Conservation (phyloP, 2,888 invertebrate genomes). For the Ennomos quercinarius region DNA sequence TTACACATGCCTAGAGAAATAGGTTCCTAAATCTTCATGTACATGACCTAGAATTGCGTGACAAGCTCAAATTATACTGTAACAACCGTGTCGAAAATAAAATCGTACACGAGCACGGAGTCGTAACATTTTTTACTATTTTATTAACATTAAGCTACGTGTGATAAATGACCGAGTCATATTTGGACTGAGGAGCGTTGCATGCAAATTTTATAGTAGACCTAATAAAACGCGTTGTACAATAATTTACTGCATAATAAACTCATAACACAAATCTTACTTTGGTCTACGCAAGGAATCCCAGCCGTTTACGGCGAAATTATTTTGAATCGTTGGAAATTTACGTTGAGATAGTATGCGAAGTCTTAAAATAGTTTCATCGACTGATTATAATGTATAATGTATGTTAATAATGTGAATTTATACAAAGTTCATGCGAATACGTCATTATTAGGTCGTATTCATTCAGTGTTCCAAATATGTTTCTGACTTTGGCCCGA, state of each 20-base stretch:
- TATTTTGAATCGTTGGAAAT: constrained; percentile 44
- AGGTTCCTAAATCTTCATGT: constrained; percentile 1
- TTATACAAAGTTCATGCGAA: constrained; percentile 10
- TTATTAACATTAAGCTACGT: constrained; percentile 17
- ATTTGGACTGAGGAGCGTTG: constrained; percentile 30
- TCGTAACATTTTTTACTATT: constrained; percentile 24
- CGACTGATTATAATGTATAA: constrained; percentile 40
- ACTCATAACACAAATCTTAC: constrained; percentile 43
- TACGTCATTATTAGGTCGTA: too few species aligned
- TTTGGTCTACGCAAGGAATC: constrained; percentile 37
- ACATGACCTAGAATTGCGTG: constrained; percentile 10
- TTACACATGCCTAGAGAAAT: not conserved
- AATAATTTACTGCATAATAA: constrained; percentile 42
- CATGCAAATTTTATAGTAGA: constrained; percentile 43
- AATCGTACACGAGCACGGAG: constrained; percentile 17
- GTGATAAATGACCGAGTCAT: constrained; percentile 28
- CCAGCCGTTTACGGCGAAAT: constrained; percentile 37
- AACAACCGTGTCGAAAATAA: constrained; percentile 14
- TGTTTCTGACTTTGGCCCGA: too few species aligned
- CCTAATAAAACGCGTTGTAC: constrained; percentile 39
- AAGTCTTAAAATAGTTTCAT: constrained; percentile 42
- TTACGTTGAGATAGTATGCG: constrained; percentile 47
- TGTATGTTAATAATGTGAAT: constrained; percentile 11
- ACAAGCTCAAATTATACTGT: constrained; percentile 8
- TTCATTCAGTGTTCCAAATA: too few species aligned